Evolutionary conservation across 2,113 vertebrate species (phyloP).

Genomic region (Gracilinanus agilis): DNA sequence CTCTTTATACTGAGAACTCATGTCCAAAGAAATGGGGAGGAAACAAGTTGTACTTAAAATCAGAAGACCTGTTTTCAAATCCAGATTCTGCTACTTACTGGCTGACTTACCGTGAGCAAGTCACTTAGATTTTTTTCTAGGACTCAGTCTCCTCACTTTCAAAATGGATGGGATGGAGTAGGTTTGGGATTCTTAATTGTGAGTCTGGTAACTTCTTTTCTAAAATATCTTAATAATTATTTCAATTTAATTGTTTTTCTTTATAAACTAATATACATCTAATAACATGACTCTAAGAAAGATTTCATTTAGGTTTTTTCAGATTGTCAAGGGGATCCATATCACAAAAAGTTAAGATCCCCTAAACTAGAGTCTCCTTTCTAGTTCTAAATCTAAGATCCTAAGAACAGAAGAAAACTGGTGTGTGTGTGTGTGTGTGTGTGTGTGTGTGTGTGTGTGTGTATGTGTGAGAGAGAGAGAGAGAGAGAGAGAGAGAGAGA

Average conservation of each 20-base stretch:
- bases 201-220: neutral
- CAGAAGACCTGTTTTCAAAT: neutral
- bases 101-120: neutral
- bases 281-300: neutral
- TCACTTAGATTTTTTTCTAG: neutral
- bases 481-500: too few relatives aligned
- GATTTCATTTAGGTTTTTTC: neutral
- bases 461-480: too few relatives aligned
- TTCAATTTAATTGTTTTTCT: neutral
- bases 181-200: neutral
- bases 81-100: neutral
- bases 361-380: neutral
- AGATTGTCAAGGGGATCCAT: neutral
- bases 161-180: neutral
- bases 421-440: too few relatives aligned
- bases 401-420: neutral
- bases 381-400: neutral
- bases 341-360: neutral
- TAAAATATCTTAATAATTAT: neutral
- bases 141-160: neutral
- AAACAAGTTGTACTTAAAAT: neutral
- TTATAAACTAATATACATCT: neutral
- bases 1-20: neutral
- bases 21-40: neutral
- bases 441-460: too few relatives aligned